These are phyloP conservation scores for Choristoneura rosaceana DNA, from an alignment of 2,888 invertebrate species.

Conservation along the genomic window DNA sequence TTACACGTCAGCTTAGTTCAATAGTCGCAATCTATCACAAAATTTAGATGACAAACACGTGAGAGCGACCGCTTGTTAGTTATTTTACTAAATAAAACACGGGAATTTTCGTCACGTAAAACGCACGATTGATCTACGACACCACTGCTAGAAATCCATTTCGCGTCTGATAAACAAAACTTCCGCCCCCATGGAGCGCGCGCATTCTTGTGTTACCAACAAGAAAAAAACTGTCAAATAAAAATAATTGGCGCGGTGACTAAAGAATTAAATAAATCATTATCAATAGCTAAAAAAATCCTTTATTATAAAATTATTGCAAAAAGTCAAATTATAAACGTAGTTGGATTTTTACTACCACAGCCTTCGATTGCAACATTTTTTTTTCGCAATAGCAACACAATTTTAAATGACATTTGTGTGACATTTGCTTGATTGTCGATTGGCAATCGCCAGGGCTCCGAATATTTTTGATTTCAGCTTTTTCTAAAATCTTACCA, in stretches of 20 bases:
- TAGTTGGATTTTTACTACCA: neutral
- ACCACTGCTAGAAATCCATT: slow-evolving; percentile 52
- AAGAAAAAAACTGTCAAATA: slow-evolving; percentile 23
- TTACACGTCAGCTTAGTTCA: slow-evolving; percentile 21
- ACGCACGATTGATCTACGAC: slow-evolving; percentile 55
- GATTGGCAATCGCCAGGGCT: slow-evolving; percentile 62
- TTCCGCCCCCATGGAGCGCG: slow-evolving; percentile 76
- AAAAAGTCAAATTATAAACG: neutral
- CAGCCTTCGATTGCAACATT: neutral
- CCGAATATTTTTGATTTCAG: slow-evolving; percentile 48
- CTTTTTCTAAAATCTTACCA: slow-evolving; percentile 46
- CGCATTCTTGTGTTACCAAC: slow-evolving; percentile 62
- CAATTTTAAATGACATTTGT: slow-evolving; percentile 30
- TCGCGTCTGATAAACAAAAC: slow-evolving; percentile 81
- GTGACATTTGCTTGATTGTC: slow-evolving; percentile 43
- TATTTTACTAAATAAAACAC: slow-evolving; percentile 37
- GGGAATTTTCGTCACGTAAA: slow-evolving; percentile 64
- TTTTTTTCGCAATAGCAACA: slow-evolving; percentile 27
- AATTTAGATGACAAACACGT: slow-evolving; percentile 39
- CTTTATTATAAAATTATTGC: too few relatives aligned
- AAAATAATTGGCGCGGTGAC: neutral
- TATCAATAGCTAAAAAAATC: too few relatives aligned
- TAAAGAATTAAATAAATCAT: neutral
- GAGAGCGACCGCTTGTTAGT: slow-evolving; percentile 27
- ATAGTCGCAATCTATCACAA: slow-evolving; percentile 33